phyloP scores from a whole-genome alignment of 2,888 invertebrate genomes.

The Lucinisca nassula region DNA sequence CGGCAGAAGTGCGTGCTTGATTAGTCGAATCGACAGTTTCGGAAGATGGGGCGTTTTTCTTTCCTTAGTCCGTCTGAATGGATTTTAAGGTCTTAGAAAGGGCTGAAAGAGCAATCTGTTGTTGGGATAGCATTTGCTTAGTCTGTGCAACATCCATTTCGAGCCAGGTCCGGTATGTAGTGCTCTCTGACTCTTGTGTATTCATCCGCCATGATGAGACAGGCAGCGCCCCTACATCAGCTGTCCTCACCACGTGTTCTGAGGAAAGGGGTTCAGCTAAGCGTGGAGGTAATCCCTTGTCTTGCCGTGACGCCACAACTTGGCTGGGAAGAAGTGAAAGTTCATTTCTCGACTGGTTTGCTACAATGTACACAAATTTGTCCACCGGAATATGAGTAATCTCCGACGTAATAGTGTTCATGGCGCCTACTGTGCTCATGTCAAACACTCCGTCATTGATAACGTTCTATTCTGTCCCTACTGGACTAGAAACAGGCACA shows the following conservation, averaged over 20 bases:
- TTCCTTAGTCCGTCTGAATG: background rate
- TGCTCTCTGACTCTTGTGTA: background rate
- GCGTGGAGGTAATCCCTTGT: background rate
- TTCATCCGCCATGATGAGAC: background rate
- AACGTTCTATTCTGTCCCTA: background rate
- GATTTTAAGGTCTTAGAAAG: background rate
- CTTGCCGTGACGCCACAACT: background rate
- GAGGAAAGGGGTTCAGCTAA: background rate
- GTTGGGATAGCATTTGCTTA: background rate
- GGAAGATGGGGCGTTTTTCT: background rate
- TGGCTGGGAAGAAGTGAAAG: background rate
- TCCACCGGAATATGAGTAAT: background rate
- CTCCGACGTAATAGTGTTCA: background rate
- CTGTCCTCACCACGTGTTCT: background rate
- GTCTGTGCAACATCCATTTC: background rate
- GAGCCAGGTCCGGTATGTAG: background rate
- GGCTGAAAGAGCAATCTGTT: background rate
- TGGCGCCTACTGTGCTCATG: background rate
- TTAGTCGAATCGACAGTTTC: background rate
- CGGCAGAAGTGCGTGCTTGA: no score
- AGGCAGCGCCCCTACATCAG: background rate
- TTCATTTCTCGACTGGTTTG: background rate
- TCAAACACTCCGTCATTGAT: background rate
- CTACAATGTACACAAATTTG: background rate
- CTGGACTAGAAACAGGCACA: background rate